A percentile compares a stretch with the other conserved stretches of the same genome.
phyloP scores from a whole-genome alignment of 1,140 invertebrate species.

The Drosophila santomea region DNA sequence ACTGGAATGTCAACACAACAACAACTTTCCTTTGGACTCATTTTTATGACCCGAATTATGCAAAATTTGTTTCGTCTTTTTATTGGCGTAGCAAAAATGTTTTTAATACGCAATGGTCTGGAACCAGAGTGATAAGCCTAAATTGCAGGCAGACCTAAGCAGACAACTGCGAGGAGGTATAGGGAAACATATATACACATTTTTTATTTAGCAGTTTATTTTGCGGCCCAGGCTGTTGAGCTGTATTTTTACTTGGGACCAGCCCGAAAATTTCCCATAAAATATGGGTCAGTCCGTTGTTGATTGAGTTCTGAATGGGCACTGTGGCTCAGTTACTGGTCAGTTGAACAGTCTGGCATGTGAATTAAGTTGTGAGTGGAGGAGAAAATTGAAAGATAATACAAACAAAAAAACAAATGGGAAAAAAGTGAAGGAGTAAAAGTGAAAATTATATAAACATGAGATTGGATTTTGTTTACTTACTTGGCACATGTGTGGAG shows the following conservation, averaged over 20 bases:
- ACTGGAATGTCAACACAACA: conserved; percentile 71
- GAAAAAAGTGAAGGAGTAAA: conserved; percentile 17
- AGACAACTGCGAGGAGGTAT: conserved; percentile 15
- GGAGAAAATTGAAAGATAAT: conserved; percentile 33
- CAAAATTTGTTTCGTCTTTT: conserved; percentile 75
- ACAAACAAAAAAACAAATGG: conserved; percentile 9
- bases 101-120: conserved; percentile 83
- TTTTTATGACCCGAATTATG: conserved; percentile 74
- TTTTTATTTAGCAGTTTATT: conserved; percentile 40
- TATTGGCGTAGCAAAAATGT: conserved; percentile 83
- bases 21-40: conserved; percentile 31
- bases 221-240: conserved; percentile 42
- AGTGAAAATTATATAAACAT: conserved; percentile 56
- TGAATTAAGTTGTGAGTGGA: conserved; percentile 51
- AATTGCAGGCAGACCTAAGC: conserved; percentile 54
- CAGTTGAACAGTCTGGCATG: conserved; percentile 28
- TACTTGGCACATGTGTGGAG: conserved; percentile 44
- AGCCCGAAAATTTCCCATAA: conserved; percentile 58
- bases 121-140: conserved; percentile 78
- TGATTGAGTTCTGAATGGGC: conserved; percentile 64
- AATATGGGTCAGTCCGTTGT: conserved; percentile 71
- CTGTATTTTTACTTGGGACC: conserved; percentile 59
- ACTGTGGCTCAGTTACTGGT: conserved; percentile 34
- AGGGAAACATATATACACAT: not conserved
- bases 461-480: conserved; percentile 20